phyloP scores from a whole-genome alignment of 2,888 invertebrate species.

The Nasonia oneida region DNA sequence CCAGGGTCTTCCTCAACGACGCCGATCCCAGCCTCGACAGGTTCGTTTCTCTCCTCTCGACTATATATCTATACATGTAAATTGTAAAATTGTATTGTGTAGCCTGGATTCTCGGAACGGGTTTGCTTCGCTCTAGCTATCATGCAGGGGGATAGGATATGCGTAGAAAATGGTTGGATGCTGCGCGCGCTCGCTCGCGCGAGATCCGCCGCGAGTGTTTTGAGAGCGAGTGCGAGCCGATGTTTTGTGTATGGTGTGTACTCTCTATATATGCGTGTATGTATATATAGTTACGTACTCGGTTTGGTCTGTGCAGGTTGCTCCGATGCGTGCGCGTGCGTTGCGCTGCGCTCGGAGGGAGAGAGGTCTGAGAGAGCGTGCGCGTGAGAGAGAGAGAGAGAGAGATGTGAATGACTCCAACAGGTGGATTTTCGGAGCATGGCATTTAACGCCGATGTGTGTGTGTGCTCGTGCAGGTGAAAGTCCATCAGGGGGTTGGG shows the following conservation, averaged over 20 bases:
- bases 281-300: not conserved
- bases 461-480: not conserved
- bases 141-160: not conserved
- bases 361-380: not conserved
- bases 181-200: not conserved
- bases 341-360: not conserved
- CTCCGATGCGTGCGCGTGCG: not conserved
- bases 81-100: not conserved
- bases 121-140: not conserved
- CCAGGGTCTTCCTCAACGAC: slow-evolving; percentile 91
- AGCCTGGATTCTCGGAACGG: slow-evolving; percentile 10
- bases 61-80: not conserved
- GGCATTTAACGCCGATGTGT: slow-evolving; percentile 3
- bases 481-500: not conserved
- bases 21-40: slow-evolving; percentile 90
- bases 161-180: slow-evolving; percentile 9
- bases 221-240: slow-evolving; percentile 19
- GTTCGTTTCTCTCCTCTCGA: slow-evolving; percentile 62
- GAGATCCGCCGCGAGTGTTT: not conserved
- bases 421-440: slow-evolving; percentile 56
- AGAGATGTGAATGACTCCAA: slow-evolving; percentile 39
- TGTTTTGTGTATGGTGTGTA: slow-evolving; percentile 26
- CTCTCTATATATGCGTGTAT: not conserved
- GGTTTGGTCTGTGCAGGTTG: not conserved
- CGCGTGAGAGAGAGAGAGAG: not conserved